A percentile compares a stretch with the other conserved stretches of the same genome.
These are phyloP conservation scores for Poeciliopsis prolifica DNA, from an alignment of 2,113 vertebrate species.

Conservation along the genomic window DNA sequence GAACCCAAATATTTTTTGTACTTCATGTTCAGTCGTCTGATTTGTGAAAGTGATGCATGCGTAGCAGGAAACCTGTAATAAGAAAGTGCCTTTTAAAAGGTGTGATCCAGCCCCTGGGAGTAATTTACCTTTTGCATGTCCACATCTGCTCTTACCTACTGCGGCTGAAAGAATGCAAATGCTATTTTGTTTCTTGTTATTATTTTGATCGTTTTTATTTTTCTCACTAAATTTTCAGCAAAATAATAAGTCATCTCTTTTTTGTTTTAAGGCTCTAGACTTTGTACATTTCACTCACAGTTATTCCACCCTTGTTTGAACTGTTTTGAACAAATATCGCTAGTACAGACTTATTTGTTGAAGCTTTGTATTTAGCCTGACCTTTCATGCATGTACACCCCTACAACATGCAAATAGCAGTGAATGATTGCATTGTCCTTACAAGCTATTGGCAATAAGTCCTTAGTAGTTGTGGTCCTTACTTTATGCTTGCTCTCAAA, in stretches of 20 bases:
- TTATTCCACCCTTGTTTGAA: conserved; percentile 18
- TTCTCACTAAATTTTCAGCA: neutral
- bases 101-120: neutral
- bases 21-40: too few species aligned
- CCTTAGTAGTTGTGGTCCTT: conserved; percentile 35
- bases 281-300: conserved; percentile 32
- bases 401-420: conserved; percentile 5
- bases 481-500: conserved; percentile 17
- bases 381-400: conserved; percentile 26
- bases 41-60: neutral
- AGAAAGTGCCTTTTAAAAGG: neutral
- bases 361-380: conserved; percentile 21
- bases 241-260: conserved; percentile 1
- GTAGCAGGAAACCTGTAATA: neutral
- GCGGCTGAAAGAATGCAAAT: conserved; percentile 4
- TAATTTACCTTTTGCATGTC: conserved; percentile 21
- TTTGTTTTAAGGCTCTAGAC: conserved; percentile 50
- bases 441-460: conserved; percentile 23
- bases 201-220: too few species aligned
- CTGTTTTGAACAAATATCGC: neutral
- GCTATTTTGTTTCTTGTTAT: conserved; percentile 4
- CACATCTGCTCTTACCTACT: neutral
- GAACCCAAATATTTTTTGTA: neutral
- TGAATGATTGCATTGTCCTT: conserved; percentile 31
- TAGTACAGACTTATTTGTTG: neutral